Conservation (phyloP, 2,113 vertebrate genomes). For the Thermophis baileyi region DNA sequence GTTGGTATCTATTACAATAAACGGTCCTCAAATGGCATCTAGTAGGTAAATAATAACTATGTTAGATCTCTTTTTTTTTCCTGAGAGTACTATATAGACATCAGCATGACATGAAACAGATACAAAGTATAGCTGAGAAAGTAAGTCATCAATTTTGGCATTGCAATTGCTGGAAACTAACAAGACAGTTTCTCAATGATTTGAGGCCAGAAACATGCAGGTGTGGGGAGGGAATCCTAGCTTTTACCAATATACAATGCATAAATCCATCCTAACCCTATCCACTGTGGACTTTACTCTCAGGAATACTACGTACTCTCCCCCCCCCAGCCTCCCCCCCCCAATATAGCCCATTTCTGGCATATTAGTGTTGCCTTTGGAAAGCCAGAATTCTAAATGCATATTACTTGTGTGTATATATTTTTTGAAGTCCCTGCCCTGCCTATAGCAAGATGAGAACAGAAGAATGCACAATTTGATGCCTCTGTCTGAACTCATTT, state of each 20-base stretch:
- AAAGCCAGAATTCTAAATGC: constrained; percentile 7
- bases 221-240: background rate
- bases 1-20: constrained; percentile 4
- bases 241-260: background rate
- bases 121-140: background rate
- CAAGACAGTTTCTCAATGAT: background rate
- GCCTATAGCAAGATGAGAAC: background rate
- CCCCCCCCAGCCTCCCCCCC: background rate
- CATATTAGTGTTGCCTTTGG: background rate
- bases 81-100: constrained; percentile 18
- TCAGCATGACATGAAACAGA: background rate
- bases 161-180: background rate
- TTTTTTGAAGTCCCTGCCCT: background rate
- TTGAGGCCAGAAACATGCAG: background rate
- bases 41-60: background rate
- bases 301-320: background rate
- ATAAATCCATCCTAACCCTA: background rate
- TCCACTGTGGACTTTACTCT: background rate
- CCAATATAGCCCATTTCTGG: background rate
- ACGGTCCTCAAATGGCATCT: constrained; percentile 23
- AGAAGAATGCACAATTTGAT: constrained; percentile 22
- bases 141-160: background rate
- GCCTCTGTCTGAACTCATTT: constrained; percentile 44
- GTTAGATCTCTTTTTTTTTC: rapidly evolving
- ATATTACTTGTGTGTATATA: background rate